phyloP scores from a whole-genome alignment of 2,113 vertebrate species.

The Ailurus styani region DNA sequence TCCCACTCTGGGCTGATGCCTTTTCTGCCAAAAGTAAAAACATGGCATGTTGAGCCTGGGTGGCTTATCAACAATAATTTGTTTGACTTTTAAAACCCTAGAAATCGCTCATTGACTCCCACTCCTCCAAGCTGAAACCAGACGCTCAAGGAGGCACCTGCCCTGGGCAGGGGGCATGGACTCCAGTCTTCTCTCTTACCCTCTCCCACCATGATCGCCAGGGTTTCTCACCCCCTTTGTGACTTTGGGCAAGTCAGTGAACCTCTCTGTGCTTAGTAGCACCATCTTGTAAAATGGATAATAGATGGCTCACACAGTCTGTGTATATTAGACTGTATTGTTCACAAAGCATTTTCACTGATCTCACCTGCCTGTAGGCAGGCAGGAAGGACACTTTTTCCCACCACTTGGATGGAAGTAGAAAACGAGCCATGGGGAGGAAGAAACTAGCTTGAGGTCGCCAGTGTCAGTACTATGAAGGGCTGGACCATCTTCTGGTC shows the following conservation, averaged over 20 bases:
- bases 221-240: not conserved
- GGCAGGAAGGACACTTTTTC: not conserved
- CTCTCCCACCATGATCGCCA: not conserved
- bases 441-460: not conserved
- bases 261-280: not conserved
- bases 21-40: not conserved
- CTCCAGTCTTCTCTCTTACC: not conserved
- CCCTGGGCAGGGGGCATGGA: not conserved
- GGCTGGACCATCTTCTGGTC: not conserved
- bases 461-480: rapidly evolving
- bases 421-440: not conserved
- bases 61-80: not conserved
- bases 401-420: not conserved
- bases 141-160: not conserved
- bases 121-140: not conserved
- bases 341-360: not conserved
- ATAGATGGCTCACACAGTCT: not conserved
- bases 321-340: not conserved
- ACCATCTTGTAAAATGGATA: not conserved
- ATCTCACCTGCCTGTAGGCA: not conserved
- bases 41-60: not conserved
- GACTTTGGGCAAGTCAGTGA: not conserved
- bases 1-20: not conserved
- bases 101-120: not conserved
- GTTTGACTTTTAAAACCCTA: not conserved